Percentiles rank a stretch among this genome's conserved stretches.
phyloP scores from a whole-genome alignment of 2,113 vertebrate genomes.

The Actenoides hombroni region DNA sequence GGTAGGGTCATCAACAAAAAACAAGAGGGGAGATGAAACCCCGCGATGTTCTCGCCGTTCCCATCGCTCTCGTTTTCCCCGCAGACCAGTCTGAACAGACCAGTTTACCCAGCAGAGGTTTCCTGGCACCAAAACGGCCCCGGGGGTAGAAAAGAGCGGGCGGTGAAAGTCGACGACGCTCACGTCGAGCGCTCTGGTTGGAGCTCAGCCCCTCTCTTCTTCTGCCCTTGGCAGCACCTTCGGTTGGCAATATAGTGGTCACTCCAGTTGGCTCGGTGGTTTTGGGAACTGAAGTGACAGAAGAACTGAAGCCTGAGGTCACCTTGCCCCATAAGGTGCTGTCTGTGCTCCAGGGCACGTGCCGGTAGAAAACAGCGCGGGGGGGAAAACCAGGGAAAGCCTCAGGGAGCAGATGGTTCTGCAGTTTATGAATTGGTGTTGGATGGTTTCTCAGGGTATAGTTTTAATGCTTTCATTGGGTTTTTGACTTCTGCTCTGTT shows the following conservation, averaged over 20 bases:
- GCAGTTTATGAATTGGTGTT: neutral
- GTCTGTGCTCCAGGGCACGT: neutral
- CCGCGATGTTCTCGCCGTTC: neutral
- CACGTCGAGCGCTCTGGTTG: neutral
- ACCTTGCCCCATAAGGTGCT: neutral
- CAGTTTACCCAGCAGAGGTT: neutral
- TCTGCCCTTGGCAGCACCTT: too few species aligned
- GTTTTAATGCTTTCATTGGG: neutral
- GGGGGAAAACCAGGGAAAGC: neutral
- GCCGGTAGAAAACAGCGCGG: neutral
- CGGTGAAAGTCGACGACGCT: neutral
- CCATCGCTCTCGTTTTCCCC: neutral
- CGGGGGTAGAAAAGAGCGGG: neutral
- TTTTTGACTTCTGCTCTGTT: too few species aligned
- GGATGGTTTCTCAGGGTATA: neutral
- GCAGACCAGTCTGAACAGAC: neutral
- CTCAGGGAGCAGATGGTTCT: neutral
- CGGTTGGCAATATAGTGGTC: neutral
- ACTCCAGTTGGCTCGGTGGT: accelerated
- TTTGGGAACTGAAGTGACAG: too few species aligned
- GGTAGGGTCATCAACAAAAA: neutral
- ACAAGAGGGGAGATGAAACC: neutral
- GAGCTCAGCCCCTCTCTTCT: too few species aligned
- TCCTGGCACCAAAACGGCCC: neutral
- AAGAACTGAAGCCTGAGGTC: accelerated